Conservation (phyloP, 2,113 vertebrate genomes). For the Anoplopoma fimbria region DNA sequence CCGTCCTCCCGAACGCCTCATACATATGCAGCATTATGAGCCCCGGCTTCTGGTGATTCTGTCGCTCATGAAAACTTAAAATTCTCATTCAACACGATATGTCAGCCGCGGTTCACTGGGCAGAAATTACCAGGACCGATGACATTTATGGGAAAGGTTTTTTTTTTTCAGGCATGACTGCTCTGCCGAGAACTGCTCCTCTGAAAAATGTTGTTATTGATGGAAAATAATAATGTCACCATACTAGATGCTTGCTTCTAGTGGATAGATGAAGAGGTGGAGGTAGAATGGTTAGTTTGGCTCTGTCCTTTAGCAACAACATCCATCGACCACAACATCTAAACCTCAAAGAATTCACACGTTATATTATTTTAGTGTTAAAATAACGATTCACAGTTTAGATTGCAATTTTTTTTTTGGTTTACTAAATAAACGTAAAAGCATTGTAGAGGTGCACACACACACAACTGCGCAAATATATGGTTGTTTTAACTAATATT, state of each 20-base stretch:
- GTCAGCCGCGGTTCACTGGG: constrained; percentile 29
- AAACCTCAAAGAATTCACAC: no score
- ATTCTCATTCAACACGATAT: constrained; percentile 31
- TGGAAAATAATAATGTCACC: not conserved
- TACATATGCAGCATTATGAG: constrained; percentile 43
- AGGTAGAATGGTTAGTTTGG: no score
- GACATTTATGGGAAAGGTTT: constrained; percentile 48
- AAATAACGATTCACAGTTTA: no score
- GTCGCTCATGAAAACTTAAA: constrained; percentile 50
- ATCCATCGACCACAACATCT: no score
- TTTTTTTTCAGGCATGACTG: not conserved
- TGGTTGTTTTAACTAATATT: no score
- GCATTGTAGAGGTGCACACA: no score
- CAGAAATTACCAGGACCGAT: constrained; percentile 16
- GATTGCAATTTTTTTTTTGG: no score
- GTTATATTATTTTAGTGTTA: no score
- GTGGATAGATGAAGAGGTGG: not conserved
- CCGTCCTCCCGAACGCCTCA: constrained; percentile 23
- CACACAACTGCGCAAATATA: no score
- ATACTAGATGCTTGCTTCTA: not conserved
- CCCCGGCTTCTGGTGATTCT: not conserved
- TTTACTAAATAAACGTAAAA: no score
- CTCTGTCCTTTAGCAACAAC: no score
- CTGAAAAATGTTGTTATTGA: not conserved
- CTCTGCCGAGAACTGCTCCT: not conserved